These are phyloP conservation scores for Trogon melanurus DNA, from an alignment of 2,113 vertebrate genomes.

Conservation along the genomic window DNA sequence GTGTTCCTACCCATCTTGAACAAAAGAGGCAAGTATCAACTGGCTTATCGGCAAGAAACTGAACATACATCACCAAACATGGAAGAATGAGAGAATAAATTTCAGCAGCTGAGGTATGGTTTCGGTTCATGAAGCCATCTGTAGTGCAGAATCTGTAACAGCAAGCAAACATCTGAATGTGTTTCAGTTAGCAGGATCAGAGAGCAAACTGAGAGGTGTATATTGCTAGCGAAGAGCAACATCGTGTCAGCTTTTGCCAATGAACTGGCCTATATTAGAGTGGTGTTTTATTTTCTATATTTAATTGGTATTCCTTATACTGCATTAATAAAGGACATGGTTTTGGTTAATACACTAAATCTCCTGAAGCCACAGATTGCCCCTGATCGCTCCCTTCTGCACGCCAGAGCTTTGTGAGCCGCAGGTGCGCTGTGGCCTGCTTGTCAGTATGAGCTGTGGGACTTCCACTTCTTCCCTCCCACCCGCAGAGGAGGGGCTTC, in stretches of 20 bases:
- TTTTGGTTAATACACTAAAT: not conserved
- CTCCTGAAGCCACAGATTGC: not conserved
- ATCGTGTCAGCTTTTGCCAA: not conserved
- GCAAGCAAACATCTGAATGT: not conserved
- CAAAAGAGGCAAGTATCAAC: fast-evolving
- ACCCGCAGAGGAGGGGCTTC: not conserved
- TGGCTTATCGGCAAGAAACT: not conserved
- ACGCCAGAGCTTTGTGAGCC: not conserved
- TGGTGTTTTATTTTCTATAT: not conserved
- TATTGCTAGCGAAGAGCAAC: not conserved
- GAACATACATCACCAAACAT: not conserved
- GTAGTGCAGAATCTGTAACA: not conserved
- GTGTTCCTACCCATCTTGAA: not conserved
- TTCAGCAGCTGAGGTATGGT: not conserved
- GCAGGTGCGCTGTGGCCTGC: not conserved
- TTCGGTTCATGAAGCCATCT: not conserved
- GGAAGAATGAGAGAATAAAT: not conserved
- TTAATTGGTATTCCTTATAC: not conserved
- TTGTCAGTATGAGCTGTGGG: not conserved
- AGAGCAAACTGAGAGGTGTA: not conserved
- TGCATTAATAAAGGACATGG: not conserved
- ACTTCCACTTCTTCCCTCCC: not conserved
- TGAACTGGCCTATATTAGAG: not conserved
- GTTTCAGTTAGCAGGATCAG: not conserved
- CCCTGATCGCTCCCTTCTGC: fast-evolving